Evolutionary conservation across 2,113 vertebrate genomes (phyloP).

Genomic region (Orthonyx spaldingii): DNA sequence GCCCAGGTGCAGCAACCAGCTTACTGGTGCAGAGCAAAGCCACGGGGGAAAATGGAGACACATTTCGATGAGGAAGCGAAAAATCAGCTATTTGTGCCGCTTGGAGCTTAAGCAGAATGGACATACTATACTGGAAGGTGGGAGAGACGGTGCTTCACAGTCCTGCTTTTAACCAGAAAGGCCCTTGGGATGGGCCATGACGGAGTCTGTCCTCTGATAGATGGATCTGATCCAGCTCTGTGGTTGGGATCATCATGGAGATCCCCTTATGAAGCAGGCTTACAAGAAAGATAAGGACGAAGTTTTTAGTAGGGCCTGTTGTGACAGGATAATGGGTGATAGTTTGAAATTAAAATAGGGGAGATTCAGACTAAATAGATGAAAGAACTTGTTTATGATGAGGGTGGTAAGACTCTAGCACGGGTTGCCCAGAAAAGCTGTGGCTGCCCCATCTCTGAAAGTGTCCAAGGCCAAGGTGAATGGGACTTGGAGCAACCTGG

Average conservation of each 20-base stretch:
- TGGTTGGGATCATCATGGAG: fast-evolving
- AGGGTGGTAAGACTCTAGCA: fast-evolving
- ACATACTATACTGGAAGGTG: neutral
- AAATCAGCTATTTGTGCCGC: neutral
- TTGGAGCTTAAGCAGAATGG: neutral
- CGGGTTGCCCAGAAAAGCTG: neutral
- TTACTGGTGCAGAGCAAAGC: neutral
- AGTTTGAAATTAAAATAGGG: neutral
- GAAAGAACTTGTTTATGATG: fast-evolving
- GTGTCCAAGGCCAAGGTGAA: fast-evolving
- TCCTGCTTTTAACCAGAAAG: neutral
- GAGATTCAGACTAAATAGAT: neutral
- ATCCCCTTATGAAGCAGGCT: neutral
- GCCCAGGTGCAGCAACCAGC: neutral
- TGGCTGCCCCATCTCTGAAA: neutral
- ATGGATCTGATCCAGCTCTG: neutral
- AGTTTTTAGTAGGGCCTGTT: neutral
- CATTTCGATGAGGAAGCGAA: fast-evolving
- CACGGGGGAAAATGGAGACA: neutral
- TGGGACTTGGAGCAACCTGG: neutral
- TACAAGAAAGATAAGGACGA: neutral
- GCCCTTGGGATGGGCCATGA: fast-evolving
- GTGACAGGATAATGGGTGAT: fast-evolving
- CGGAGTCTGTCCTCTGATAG: neutral
- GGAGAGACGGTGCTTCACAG: neutral